These are phyloP conservation scores for Helogale parvula DNA, from an alignment of 2,113 vertebrate species.

Conservation along the genomic window DNA sequence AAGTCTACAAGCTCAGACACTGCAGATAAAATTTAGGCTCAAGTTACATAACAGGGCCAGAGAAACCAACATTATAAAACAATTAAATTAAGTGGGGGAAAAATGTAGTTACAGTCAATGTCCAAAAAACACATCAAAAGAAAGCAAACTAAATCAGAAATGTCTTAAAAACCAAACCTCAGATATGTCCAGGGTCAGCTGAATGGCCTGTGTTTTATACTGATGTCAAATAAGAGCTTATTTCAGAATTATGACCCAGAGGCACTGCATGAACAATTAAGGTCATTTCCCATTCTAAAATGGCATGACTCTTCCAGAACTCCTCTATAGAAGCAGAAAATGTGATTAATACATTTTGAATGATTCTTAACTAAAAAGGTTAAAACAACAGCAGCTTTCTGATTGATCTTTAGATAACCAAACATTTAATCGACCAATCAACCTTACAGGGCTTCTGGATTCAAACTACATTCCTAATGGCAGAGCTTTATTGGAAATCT, in stretches of 20 bases:
- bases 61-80: constrained; percentile 25
- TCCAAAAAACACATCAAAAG: constrained; percentile 57
- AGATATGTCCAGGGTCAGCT: constrained; percentile 37
- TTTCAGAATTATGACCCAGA: constrained; percentile 50
- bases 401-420: constrained; percentile 60
- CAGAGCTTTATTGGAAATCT: constrained; percentile 51
- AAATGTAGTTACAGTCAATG: constrained; percentile 15
- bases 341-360: constrained; percentile 49
- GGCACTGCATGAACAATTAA: constrained; percentile 44
- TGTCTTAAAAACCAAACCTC: constrained; percentile 33
- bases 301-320: constrained; percentile 38
- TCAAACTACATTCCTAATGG: constrained; percentile 30
- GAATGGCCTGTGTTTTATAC: constrained; percentile 35
- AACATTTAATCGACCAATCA: constrained; percentile 65
- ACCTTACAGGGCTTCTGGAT: constrained; percentile 43
- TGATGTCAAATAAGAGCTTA: constrained; percentile 38
- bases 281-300: constrained; percentile 16
- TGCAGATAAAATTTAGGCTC: constrained; percentile 17
- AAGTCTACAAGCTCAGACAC: background rate
- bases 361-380: constrained; percentile 58
- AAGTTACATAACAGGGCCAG: constrained; percentile 38
- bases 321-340: constrained; percentile 49
- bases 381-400: constrained; percentile 58
- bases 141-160: constrained; percentile 53
- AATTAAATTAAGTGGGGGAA: constrained; percentile 31